These are phyloP conservation scores for Aspidiotus destructor DNA, from an alignment of 2,888 invertebrate species.

Conservation along the genomic window DNA sequence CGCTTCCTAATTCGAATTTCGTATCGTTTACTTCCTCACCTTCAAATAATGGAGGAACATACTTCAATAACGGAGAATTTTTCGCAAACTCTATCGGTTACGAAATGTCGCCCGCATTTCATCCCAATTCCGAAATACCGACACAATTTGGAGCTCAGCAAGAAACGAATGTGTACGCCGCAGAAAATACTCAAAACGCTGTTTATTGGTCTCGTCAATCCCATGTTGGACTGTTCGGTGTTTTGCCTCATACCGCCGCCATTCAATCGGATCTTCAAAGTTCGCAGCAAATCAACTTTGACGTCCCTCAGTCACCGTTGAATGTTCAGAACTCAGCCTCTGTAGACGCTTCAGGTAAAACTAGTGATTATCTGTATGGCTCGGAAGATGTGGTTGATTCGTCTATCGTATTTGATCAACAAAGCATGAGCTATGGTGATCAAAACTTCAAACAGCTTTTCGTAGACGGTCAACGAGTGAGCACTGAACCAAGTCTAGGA, in stretches of 20 bases:
- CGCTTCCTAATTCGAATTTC: constrained; percentile 27
- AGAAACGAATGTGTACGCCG: constrained; percentile 2
- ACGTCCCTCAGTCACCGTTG: constrained; percentile 9
- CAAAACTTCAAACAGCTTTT: neutral
- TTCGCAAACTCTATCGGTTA: constrained; percentile 22
- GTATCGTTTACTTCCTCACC: neutral
- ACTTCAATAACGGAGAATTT: constrained; percentile 15
- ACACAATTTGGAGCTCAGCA: constrained; percentile 22
- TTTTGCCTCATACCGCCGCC: constrained; percentile 14
- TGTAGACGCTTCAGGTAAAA: constrained; percentile 6
- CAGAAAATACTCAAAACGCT: constrained; percentile 16
- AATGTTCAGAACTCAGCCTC: constrained; percentile 9
- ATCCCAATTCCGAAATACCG: constrained; percentile 18
- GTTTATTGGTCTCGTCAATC: constrained; percentile 26
- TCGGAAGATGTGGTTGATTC: constrained; percentile 6
- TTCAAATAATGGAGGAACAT: constrained; percentile 4
- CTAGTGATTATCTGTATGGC: neutral
- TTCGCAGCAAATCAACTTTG: constrained; percentile 8
- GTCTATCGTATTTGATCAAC: neutral
- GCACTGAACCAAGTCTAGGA: neutral
- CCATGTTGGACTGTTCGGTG: constrained; percentile 19
- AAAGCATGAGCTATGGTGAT: constrained; percentile 15
- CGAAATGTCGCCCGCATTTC: constrained; percentile 27
- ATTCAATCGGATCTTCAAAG: constrained; percentile 9
- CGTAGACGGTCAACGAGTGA: neutral